Evolutionary conservation across 1,140 invertebrate species (phyloP).

Genomic region (Drosophila ohnishii): DNA sequence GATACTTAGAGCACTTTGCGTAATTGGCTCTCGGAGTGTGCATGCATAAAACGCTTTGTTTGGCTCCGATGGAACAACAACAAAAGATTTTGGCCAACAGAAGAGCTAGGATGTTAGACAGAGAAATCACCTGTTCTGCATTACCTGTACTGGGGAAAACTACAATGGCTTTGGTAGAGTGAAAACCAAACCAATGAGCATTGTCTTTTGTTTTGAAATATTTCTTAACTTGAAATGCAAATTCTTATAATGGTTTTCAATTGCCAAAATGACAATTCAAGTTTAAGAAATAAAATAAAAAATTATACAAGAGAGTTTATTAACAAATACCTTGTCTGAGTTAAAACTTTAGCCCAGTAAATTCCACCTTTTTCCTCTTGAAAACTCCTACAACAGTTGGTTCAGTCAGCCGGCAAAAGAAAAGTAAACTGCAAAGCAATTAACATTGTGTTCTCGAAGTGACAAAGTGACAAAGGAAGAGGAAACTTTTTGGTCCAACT

Average conservation of each 20-base stretch:
- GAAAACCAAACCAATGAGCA: neutral
- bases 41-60: constrained; percentile 72
- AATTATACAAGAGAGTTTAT: neutral
- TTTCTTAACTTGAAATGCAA: neutral
- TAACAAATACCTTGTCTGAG: neutral
- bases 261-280: neutral
- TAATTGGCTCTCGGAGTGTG: constrained; percentile 66
- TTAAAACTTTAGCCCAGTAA: neutral
- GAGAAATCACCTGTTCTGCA: neutral
- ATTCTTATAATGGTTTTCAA: neutral
- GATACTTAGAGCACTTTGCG: constrained; percentile 71
- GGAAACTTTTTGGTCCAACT: constrained; percentile 22
- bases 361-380: constrained; percentile 11
- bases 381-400: constrained; percentile 17
- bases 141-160: too few relatives aligned
- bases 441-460: constrained; percentile 43
- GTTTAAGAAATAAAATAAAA: too few relatives aligned
- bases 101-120: neutral
- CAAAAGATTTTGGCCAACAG: constrained; percentile 20
- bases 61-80: constrained; percentile 25
- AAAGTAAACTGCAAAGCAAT: constrained; percentile 54
- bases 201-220: neutral
- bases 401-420: constrained; percentile 18
- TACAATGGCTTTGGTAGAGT: constrained; percentile 7
- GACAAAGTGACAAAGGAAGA: constrained; percentile 38